A percentile compares a stretch with the other conserved stretches of the same genome.
Evolutionary conservation across 1,140 invertebrate genomes (phyloP).

Genomic region (Hormaphis cornu): DNA sequence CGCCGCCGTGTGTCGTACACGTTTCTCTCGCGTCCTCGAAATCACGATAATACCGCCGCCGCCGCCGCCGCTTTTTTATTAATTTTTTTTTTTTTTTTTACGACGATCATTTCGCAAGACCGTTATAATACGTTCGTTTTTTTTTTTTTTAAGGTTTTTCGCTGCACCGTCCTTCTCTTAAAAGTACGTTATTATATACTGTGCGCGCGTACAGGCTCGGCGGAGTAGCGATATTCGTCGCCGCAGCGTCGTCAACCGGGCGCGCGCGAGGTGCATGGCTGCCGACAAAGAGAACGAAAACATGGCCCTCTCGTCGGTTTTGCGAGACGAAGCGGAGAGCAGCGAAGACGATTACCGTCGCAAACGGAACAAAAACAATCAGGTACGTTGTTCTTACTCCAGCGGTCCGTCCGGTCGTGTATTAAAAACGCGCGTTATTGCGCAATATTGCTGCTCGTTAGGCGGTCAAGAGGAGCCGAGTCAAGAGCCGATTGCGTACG

Average conservation of each 20-base stretch:
- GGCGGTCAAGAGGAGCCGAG: conserved; percentile 80
- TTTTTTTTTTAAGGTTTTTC: conserved; percentile 5
- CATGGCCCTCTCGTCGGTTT: conserved; percentile 39
- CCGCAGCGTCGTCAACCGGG: too few species aligned
- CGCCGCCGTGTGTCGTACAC: neutral
- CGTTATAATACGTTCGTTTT: neutral
- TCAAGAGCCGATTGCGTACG: conserved; percentile 73
- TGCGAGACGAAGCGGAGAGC: conserved; percentile 48
- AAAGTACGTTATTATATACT: neutral
- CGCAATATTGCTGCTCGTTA: conserved; percentile 37
- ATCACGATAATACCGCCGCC: conserved; percentile 26
- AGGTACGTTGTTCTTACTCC: conserved; percentile 45
- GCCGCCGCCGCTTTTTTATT: too few species aligned
- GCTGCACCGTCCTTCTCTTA: neutral
- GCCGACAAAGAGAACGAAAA: conserved; percentile 44
- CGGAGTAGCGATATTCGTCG: too few species aligned
- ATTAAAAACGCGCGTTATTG: neutral
- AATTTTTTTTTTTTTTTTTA: too few species aligned
- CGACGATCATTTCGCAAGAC: neutral
- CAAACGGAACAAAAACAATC: conserved; percentile 73
- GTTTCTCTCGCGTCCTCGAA: conserved; percentile 26
- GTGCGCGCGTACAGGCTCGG: too few species aligned
- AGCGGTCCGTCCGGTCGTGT: neutral
- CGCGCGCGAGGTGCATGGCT: conserved; percentile 41
- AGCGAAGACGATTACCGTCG: conserved; percentile 69